phyloP scores from a whole-genome alignment of 2,797 vertebrate species.

The Megalops cyprinoides region DNA sequence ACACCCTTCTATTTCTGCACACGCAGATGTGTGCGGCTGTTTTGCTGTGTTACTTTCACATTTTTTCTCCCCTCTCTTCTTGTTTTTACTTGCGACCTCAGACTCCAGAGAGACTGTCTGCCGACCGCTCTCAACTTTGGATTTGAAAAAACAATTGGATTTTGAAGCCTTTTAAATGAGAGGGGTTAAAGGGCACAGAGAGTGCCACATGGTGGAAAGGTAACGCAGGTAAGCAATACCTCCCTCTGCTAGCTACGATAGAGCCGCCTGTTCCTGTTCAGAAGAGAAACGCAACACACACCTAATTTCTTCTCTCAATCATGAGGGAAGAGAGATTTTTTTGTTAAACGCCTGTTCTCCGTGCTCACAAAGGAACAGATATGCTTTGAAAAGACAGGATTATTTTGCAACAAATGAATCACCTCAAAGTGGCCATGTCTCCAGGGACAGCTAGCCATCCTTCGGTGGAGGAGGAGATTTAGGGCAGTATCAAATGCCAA shows the following conservation, averaged over 20 bases:
- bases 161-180: background rate
- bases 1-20: slow-evolving; percentile 80
- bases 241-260: background rate
- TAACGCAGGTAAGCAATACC: background rate
- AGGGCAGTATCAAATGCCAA: background rate
- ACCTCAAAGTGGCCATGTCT: slow-evolving; percentile 18
- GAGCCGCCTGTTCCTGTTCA: background rate
- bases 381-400: background rate
- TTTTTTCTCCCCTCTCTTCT: slow-evolving; percentile 61
- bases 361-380: background rate
- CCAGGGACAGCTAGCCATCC: background rate
- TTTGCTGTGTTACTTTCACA: slow-evolving; percentile 67
- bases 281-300: background rate
- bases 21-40: slow-evolving; percentile 79
- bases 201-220: background rate
- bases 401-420: background rate
- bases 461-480: slow-evolving; percentile 10
- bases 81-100: slow-evolving; percentile 58
- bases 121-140: background rate
- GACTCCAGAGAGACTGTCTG: slow-evolving; percentile 57
- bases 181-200: background rate
- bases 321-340: background rate
- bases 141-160: too few species aligned
- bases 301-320: background rate
- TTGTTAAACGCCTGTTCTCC: background rate